Percentiles rank a stretch among this genome's conserved stretches.
Evolutionary conservation across 2,888 invertebrate genomes (phyloP).

Genomic region (Eudasyphora cyanicolor): DNA sequence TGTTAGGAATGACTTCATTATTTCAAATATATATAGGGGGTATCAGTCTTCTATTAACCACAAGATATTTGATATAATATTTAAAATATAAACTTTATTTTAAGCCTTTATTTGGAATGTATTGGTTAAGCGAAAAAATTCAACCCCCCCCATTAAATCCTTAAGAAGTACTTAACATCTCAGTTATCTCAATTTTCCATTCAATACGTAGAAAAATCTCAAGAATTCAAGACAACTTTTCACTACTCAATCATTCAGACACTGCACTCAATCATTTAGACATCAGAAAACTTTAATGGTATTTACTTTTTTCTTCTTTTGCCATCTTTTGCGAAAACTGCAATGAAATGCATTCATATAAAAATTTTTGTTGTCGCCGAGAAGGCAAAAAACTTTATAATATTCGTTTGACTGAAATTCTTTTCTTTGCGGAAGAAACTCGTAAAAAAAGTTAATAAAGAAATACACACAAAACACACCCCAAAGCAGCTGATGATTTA

Average conservation of each 20-base stretch:
- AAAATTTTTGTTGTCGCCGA: neutral
- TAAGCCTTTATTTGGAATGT: no score
- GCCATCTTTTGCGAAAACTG: neutral
- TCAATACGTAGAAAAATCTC: neutral
- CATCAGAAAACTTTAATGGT: neutral
- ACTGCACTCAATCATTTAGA: neutral
- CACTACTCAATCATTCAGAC: neutral
- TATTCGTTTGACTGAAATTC: slow-evolving; percentile 18
- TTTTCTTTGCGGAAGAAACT: neutral
- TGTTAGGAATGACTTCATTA: no score
- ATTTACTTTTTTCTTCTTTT: neutral
- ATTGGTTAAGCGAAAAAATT: no score
- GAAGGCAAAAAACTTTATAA: slow-evolving; percentile 9
- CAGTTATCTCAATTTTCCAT: neutral
- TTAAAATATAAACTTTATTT: no score
- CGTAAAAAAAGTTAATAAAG: neutral
- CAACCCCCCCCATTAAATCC: no score
- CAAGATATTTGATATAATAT: no score
- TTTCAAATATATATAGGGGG: no score
- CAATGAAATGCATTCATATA: neutral
- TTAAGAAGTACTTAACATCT: no score
- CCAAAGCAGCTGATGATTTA: no score
- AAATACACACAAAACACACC: no score
- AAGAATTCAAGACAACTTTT: neutral
- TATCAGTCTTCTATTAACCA: no score